These are phyloP conservation scores for Trididemnum nubilum DNA, from an alignment of 23 tunicate species.

Conservation along the genomic window DNA sequence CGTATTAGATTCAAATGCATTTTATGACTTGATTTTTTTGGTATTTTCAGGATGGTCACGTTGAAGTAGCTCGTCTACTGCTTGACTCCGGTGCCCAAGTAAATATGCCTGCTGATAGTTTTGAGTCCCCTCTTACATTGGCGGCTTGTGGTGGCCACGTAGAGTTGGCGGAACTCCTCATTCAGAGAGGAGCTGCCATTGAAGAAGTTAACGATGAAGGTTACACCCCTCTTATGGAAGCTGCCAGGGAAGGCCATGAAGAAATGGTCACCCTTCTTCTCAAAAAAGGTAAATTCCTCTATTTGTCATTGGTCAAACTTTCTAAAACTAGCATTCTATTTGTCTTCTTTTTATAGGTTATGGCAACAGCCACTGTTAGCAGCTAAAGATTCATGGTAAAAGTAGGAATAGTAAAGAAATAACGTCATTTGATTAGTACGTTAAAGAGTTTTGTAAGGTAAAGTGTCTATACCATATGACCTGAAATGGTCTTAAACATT, in stretches of 20 bases:
- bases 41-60: conserved; percentile 91
- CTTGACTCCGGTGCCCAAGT: conserved; percentile 94
- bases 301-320: too few relatives aligned
- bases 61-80: conserved; percentile 88
- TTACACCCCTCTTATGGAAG: conserved; percentile 94
- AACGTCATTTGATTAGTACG: too few relatives aligned
- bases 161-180: conserved; percentile 82
- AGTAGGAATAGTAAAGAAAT: too few relatives aligned
- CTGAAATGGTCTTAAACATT: too few relatives aligned
- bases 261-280: conserved; percentile 87
- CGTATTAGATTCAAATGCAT: too few relatives aligned
- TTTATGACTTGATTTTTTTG: too few relatives aligned
- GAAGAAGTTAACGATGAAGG: conserved; percentile 99
- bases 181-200: conserved; percentile 83
- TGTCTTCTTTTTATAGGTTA: not conserved
- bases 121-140: conserved; percentile 95
- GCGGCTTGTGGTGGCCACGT: conserved; percentile 99
- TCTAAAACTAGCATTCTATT: not conserved
- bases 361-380: too few relatives aligned
- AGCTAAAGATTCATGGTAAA: too few relatives aligned
- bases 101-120: conserved; percentile 97
- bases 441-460: too few relatives aligned
- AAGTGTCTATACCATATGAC: too few relatives aligned
- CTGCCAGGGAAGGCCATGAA: conserved; percentile 88
- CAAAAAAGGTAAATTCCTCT: conserved; percentile 59